Base-by-base conservation (phyloP, 1,140 invertebrate genomes). In the Drosophila nannoptera region DNA sequence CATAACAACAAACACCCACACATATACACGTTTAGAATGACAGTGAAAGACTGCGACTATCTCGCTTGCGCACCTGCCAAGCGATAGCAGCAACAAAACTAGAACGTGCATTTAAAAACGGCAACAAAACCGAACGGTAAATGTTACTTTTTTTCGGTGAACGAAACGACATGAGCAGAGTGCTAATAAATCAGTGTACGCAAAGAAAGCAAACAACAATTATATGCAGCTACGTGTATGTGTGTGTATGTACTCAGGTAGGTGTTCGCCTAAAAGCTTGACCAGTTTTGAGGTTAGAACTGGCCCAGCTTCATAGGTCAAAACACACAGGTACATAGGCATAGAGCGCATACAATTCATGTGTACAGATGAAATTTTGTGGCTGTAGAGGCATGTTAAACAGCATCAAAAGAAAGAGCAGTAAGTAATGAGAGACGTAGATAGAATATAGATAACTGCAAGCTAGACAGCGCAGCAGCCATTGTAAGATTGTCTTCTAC, bases 181-280 rank as follows among this genome's bases (percentile, higher is more conserved):
- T 69, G 64, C 68, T 68, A 75, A 84, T 80, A 76, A 82, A 73
- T 80, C 77, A 73, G 73, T 55, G 61, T 12, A 54, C 65, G 54
- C 50, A 32, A 75, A 63, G 62, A 61, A 73, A 69, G 67, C 48
- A 49, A 53, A 64, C 62, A 75, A 78, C 58, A 70, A 77, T 64
- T 67, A 52, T 36, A 49, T 49, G 59, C 43, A 61, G 36, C 8
- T 36, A 9, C 31, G 16, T 42, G 55, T 42, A 14, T 29, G 8
- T 62, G 12, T 8, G 12, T 16, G 1, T n/a, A 6, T 12, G 7
- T 40, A 3, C 29, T 35, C 46, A 16, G 43, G 42, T 38, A 22
- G 14, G 49, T 58, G 31, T 58, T 8, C 42, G 33, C 52, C 48
- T 69, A 49, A 38, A 52, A 45, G 40, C 63, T 58, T 53, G 55